Base-by-base conservation (phyloP, 2,113 vertebrate genomes). In the Carassius auratus region DNA sequence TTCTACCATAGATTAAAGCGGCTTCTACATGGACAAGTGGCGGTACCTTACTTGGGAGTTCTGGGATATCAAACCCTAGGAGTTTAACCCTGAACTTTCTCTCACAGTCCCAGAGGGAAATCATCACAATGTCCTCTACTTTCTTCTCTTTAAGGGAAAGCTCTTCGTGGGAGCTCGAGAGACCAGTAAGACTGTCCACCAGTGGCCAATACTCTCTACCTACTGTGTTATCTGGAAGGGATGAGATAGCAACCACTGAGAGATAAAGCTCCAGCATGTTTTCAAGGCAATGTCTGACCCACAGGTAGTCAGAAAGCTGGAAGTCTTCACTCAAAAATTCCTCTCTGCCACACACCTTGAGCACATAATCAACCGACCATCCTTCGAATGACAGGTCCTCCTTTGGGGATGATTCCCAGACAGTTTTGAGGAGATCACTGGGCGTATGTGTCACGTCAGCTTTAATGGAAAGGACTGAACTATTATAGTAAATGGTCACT, bases 91-190 rank as follows among this genome's bases (percentile, higher is more conserved):
- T 89, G 64, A 96, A 91, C 5, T 84, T 93, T 45, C 94, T 89
- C 30, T 93, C 85, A 88, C 95, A 96, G 86, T 96, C 95, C 95
- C 93, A 95, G 83, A 96, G 84, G 3, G 95, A 95, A 81, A 96
- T 93, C 93, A 94, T 94, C 69, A 91, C 89, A 59, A 95, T 93
- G 77, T 95, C 93, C 9, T 94, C 93, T 84, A 94, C 48, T 71
- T 95, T 91, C 45, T 94, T 94, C n/a, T 87, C 90, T 9, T 91
- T 75, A 0, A 95, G 85, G n/a, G 91, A 74, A 26, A 95, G 93
- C 23, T 95, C 93, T 10, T 94, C 89, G 8, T 95, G 95, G 38
- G 91, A 93, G 78, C 85, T 92, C 81, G 93, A 93, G 62, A 93
- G 91, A 4, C 93, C 95, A 5, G 92, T 94, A 83, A 93, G 94